These are phyloP conservation scores for Campaea margaritaria DNA, from an alignment of 2,888 invertebrate species.

Conservation along the genomic window DNA sequence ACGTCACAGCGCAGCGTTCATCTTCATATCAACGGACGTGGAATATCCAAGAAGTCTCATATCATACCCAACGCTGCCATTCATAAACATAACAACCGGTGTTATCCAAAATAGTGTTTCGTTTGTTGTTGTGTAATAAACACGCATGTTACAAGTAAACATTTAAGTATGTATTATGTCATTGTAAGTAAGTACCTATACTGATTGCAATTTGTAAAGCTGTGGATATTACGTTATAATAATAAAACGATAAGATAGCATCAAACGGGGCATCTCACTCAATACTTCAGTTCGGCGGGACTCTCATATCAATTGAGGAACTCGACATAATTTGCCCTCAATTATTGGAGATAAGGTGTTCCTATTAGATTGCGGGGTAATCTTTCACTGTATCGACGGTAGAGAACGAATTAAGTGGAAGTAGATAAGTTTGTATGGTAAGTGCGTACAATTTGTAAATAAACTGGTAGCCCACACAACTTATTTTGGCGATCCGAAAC, in stretches of 20 bases:
- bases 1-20: slow-evolving; percentile 39
- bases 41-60: slow-evolving; percentile 44
- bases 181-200: slow-evolving; percentile 13
- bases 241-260: slow-evolving; percentile 50
- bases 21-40: slow-evolving; percentile 37
- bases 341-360: slow-evolving; percentile 55
- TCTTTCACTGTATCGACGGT: slow-evolving; percentile 23
- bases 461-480: slow-evolving; percentile 41
- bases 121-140: slow-evolving; percentile 32
- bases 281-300: slow-evolving; percentile 35
- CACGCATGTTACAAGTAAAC: slow-evolving; percentile 18
- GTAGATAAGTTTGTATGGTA: slow-evolving; percentile 32
- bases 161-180: slow-evolving; percentile 25
- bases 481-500: slow-evolving; percentile 64
- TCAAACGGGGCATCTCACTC: slow-evolving; percentile 33
- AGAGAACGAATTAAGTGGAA: slow-evolving; percentile 21
- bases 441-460: slow-evolving; percentile 37
- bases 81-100: slow-evolving; percentile 49
- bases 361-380: slow-evolving; percentile 49
- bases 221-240: slow-evolving; percentile 38
- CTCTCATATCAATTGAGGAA: slow-evolving; percentile 65
- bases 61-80: slow-evolving; percentile 48
- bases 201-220: slow-evolving; percentile 32
- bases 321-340: slow-evolving; percentile 56
- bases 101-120: slow-evolving; percentile 38